Evolutionary conservation across 2,888 invertebrate species (phyloP).

Genomic region (Ametastegia equiseti): DNA sequence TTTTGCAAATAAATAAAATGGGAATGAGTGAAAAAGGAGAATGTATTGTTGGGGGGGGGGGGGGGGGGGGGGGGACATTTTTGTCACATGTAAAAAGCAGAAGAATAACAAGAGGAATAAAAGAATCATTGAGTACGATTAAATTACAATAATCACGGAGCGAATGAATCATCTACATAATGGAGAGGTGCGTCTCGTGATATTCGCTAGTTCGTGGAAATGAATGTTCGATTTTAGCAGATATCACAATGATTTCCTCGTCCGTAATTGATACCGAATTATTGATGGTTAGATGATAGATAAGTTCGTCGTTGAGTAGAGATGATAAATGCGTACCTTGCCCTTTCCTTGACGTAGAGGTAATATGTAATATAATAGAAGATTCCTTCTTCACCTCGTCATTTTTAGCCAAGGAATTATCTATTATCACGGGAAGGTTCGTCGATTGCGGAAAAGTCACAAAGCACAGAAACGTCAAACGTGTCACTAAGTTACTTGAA

Average conservation of each 20-base stretch:
- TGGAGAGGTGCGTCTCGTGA: conserved; percentile 9
- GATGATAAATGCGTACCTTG: conserved; percentile 57
- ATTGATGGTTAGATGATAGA: background rate
- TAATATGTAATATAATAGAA: conserved; percentile 35
- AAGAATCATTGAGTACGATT: conserved; percentile 22
- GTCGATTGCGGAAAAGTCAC: background rate
- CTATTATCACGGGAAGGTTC: conserved; percentile 1
- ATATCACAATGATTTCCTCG: background rate
- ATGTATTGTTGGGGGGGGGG: background rate
- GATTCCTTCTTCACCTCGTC: conserved; percentile 46
- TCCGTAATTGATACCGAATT: background rate
- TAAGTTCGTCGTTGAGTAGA: background rate
- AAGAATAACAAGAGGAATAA: background rate
- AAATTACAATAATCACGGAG: conserved; percentile 34
- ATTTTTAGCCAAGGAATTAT: conserved; percentile 38
- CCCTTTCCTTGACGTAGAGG: conserved; percentile 55
- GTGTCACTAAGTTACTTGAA: conserved; percentile 52
- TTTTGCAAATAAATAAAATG: background rate
- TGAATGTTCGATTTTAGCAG: background rate
- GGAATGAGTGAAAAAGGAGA: background rate
- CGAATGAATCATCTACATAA: conserved; percentile 34
- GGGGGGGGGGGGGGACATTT: no score
- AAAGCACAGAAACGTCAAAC: background rate
- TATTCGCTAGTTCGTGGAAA: conserved; percentile 22
- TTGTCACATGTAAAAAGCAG: no score